These are phyloP conservation scores for Perizoma flavofasciatum DNA, from an alignment of 2,888 invertebrate genomes.

Conservation along the genomic window DNA sequence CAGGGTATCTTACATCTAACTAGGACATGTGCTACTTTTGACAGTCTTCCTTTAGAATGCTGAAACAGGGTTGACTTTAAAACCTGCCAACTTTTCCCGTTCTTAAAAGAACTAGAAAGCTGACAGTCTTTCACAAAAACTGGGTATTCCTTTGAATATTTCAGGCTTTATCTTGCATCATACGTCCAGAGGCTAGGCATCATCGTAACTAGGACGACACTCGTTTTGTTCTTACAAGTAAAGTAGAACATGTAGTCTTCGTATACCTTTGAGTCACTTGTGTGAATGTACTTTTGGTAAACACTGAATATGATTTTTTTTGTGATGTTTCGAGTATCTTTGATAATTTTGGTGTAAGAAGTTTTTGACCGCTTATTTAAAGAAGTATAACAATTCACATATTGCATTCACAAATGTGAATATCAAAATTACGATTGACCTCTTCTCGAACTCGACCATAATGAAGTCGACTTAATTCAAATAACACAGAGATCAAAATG, in stretches of 20 bases:
- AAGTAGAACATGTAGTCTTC: conserved; percentile 33
- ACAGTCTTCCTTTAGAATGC: conserved; percentile 7
- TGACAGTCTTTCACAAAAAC: background rate
- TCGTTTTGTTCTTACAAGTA: conserved; percentile 15
- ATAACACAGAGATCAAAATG: no score
- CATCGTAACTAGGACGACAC: conserved; percentile 10
- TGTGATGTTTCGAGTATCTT: conserved; percentile 4
- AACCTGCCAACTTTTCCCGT: background rate
- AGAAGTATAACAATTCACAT: no score
- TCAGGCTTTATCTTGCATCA: conserved; percentile 17
- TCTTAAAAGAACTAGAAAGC: background rate
- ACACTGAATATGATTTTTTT: conserved; percentile 14
- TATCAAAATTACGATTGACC: no score
- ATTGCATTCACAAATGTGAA: no score
- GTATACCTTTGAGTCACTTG: conserved; percentile 24
- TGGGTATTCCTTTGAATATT: conserved; percentile 16
- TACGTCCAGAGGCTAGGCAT: conserved; percentile 15
- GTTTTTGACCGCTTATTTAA: no score
- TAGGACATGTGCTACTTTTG: conserved; percentile 9
- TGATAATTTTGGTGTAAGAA: conserved; percentile 9
- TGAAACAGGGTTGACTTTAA: background rate
- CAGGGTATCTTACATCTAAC: background rate
- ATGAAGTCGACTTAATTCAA: no score
- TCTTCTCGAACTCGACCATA: no score
- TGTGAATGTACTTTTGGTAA: conserved; percentile 21